Base-by-base conservation (phyloP, 2,888 invertebrate genomes). In the Sminthurinus aureus region DNA sequence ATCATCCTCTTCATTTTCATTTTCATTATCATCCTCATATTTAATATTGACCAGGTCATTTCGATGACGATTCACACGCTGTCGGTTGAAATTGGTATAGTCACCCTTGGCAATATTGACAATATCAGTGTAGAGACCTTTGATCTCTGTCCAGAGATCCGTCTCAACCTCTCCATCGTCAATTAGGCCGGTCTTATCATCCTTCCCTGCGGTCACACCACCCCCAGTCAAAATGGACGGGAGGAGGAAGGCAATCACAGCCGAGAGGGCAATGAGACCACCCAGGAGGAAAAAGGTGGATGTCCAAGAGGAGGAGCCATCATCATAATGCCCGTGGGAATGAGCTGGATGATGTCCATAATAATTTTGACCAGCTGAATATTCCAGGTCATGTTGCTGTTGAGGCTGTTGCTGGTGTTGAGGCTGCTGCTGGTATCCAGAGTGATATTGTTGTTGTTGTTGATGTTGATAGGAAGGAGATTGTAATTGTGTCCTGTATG, bases 111-210 rank as follows among this genome's bases (percentile, higher is more conserved):
- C 86, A 58, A 88, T 79, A 67, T 84, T 87, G 0, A 85, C 84
- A 22, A 88, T 78, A 74, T 88, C 88, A 50, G 83, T 85, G 84
- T 88, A 88, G 18, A 87, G 84, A 0, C 87, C 88, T 81, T 88
- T 88, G 84, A 88, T 84, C 76, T 88, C 88, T 0, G 84, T 78
- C 88, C 88, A 88, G 8, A 88, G 67, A 38, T 88, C 87, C 0
- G 85, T 22, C 15, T 82, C 82, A 58, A 85, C 83, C 3, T 71
- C 58, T 11, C 82, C 77, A 51, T 85, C 85, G n/a, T 85, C 85
- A 13, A 84, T 81, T 9, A 84, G 85, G 13, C 83, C 85, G 15
- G 20, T 82, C n/a, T 64, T 64, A 20, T 69, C 69, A 77, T 87
- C 84, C 76, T 88, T 81, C 80, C 88, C 85, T 20, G 71, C 80